Evolutionary conservation across 1,140 invertebrate species (phyloP).

Genomic region (Drusus annulatus): DNA sequence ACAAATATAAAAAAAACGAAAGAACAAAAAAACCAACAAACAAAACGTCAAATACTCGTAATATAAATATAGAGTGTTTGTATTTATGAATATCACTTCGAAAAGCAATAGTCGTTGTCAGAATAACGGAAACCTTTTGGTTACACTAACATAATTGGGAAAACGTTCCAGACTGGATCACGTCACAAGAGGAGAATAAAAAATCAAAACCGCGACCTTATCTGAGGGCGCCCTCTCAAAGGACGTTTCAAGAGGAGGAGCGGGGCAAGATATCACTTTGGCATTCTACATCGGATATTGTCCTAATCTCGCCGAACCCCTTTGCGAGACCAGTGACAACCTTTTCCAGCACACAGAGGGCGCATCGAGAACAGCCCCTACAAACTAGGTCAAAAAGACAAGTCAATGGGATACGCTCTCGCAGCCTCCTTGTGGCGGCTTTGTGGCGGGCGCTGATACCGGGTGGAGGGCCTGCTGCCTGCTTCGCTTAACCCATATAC

Average conservation of each 20-base stretch:
- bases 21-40: too few species aligned
- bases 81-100: too few species aligned
- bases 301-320: constrained; percentile 13
- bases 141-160: background rate
- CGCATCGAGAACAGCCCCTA: constrained; percentile 32
- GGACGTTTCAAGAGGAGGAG: background rate
- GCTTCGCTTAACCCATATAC: background rate
- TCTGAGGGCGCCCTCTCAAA: background rate
- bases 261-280: constrained; percentile 11
- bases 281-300: constrained; percentile 17
- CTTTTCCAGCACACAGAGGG: constrained; percentile 43
- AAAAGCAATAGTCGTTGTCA: too few species aligned
- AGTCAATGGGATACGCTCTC: constrained; percentile 33
- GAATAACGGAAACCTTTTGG: too few species aligned
- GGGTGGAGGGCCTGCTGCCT: background rate
- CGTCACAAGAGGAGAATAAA: background rate
- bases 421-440: background rate
- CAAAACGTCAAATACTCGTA: too few species aligned
- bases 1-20: too few species aligned
- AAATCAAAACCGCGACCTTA: constrained; percentile 25
- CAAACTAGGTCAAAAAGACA: constrained; percentile 50
- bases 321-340: constrained; percentile 25
- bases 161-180: background rate
- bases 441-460: background rate
- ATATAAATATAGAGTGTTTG: too few species aligned